Evolutionary conservation across 2,113 vertebrate species (phyloP), one percentile per base, ranked within the genome.

Genomic region (Ceyx melanurus): DNA sequence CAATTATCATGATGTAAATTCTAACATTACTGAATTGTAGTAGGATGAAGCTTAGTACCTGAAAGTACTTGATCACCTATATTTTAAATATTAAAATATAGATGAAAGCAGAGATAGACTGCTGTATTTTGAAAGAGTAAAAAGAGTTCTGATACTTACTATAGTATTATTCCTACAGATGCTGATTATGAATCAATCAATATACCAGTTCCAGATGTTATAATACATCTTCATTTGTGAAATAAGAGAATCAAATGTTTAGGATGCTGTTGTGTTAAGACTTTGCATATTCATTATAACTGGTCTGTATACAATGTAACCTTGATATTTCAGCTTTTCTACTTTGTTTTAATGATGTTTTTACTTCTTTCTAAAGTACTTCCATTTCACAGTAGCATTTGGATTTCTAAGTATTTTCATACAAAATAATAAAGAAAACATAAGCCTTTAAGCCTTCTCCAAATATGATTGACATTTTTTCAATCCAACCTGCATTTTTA

Each of bases 391-490:
- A 40, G 79, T 75, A 87, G 57, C 78, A 89, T 96, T 95, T 95
- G 77, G 73, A 94, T 96, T 96, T 97, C 95, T 83, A 86, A 94
- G 92, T 94, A 95, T 92, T 96, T 96, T 93, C 66, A 89, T 93
- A 56, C 35, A 87, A 94, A 93, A 95, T 35, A 95, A 94, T 82
- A 81, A 95, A 94, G 79, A 95, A 94, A 86, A 60, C 56, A 82
- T 95, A 97, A 97, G 92, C 96, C 82, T 87, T 97, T 97, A 97
- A 97, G 95, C 94, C 77, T 74, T 91, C 79, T 83, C 70, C 65
- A 86, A 91, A 92, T 82, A 92, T 78, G 90, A 95, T 67, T 95
- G 90, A 80, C 88, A 76, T 91, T 82, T 92, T 94, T 96, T 83
- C 88, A 94, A 91, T 94, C 62, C 77, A 96, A 90, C 48, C 74